Conservation (phyloP, 2,113 vertebrate species). For the Acinonyx jubatus region DNA sequence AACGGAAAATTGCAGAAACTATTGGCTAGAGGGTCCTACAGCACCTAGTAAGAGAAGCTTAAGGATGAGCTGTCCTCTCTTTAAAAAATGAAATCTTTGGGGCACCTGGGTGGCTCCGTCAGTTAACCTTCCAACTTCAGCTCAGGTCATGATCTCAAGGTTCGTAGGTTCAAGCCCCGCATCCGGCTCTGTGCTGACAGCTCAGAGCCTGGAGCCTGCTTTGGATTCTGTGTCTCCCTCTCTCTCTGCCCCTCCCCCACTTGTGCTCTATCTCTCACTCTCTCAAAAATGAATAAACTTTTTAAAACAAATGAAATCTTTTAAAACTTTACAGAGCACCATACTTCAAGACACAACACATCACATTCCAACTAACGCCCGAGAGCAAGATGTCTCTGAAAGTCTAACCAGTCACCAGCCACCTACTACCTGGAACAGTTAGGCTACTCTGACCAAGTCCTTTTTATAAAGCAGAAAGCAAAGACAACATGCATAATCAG, state of each 20-base stretch:
- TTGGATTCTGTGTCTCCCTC: too few relatives aligned
- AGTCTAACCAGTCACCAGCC: background rate
- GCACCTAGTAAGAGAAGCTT: background rate
- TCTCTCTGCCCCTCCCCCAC: too few relatives aligned
- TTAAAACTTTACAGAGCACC: background rate
- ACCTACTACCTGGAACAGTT: background rate
- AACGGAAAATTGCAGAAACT: background rate
- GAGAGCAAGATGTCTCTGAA: background rate
- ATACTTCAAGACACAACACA: background rate
- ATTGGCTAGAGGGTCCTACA: background rate
- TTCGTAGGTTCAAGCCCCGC: too few relatives aligned
- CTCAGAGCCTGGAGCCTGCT: too few relatives aligned
- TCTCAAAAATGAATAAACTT: too few relatives aligned
- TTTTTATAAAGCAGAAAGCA: constrained; percentile 24
- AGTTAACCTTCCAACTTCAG: too few relatives aligned
- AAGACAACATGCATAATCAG: background rate
- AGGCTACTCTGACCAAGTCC: background rate
- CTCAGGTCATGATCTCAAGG: too few relatives aligned
- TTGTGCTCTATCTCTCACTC: too few relatives aligned
- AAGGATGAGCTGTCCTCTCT: background rate
- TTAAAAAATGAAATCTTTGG: background rate
- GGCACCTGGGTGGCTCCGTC: too few relatives aligned
- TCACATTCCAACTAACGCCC: constrained; percentile 19
- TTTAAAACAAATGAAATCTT: background rate
- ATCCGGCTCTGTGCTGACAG: too few relatives aligned